A percentile compares a stretch with the other conserved stretches of the same genome.
phyloP scores from a whole-genome alignment of 2,797 vertebrate genomes.

The Nannoperca obscura region DNA sequence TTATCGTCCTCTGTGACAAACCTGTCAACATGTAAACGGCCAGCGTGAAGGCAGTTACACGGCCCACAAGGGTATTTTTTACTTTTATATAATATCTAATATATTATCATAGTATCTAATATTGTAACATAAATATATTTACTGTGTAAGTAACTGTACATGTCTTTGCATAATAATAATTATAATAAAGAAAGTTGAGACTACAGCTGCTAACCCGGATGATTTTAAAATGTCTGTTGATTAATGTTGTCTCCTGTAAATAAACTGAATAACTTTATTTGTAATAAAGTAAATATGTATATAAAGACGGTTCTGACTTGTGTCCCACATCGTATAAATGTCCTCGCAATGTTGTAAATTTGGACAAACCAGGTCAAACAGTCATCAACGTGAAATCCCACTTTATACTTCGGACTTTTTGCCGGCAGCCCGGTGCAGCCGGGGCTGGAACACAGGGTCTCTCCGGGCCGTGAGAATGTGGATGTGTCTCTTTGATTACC shows the following conservation, averaged over 20 bases:
- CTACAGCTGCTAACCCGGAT: background rate
- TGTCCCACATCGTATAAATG: too few relatives aligned
- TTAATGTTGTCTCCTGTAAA: background rate
- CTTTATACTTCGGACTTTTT: background rate
- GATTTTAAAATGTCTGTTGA: background rate
- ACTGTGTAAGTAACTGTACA: background rate
- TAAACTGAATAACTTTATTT: background rate
- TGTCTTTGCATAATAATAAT: too few relatives aligned
- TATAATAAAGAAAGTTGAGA: background rate
- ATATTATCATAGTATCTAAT: background rate
- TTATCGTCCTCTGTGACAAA: background rate
- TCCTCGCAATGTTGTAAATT: background rate
- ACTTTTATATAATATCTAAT: too few relatives aligned
- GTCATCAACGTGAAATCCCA: background rate
- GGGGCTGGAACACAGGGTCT: background rate
- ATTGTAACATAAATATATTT: background rate
- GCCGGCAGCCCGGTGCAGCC: background rate
- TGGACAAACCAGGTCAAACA: too few relatives aligned
- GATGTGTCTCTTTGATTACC: constrained; percentile 48
- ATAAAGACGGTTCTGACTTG: background rate
- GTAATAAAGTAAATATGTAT: background rate
- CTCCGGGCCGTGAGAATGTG: background rate
- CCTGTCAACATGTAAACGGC: too few relatives aligned
- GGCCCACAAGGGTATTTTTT: too few relatives aligned
- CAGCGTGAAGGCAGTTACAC: too few relatives aligned